Percentiles rank a stretch among this genome's conserved stretches.
Conservation (phyloP, 1,140 invertebrate genomes). For the Leptonema lineaticorne region DNA sequence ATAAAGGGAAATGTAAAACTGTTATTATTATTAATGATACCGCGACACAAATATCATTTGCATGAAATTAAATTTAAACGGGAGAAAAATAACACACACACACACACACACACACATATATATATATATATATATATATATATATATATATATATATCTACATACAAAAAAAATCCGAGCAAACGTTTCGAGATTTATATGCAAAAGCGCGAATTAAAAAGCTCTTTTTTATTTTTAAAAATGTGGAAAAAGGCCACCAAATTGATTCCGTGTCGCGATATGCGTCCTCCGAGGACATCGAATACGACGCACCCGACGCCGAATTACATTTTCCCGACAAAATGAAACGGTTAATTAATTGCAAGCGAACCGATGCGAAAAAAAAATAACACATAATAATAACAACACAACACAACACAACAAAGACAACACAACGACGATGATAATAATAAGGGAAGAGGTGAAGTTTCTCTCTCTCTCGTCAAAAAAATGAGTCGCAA, state of each 20-base stretch:
- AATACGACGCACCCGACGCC: not conserved
- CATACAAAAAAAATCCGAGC: too few relatives aligned
- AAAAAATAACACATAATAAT: not conserved
- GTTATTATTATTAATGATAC: too few relatives aligned
- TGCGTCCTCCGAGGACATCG: not conserved
- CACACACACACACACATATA: not conserved
- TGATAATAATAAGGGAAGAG: not conserved
- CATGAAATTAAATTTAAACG: too few relatives aligned
- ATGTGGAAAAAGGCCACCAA: not conserved
- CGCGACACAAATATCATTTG: too few relatives aligned
- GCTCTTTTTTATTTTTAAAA: not conserved
- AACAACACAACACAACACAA: too few relatives aligned
- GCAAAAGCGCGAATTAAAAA: too few relatives aligned
- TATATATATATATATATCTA: not conserved
- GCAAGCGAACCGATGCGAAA: not conserved
- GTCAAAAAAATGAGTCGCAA: not conserved
- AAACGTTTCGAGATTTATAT: too few relatives aligned
- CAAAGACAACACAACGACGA: not conserved
- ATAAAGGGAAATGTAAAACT: not conserved
- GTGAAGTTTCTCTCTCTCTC: not conserved
- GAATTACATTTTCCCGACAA: not conserved
- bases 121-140: not conserved
- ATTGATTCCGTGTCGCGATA: not conserved
- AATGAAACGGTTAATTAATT: not conserved
- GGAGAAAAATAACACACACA: not conserved